Base-by-base conservation (phyloP, 2,113 vertebrate species). In the Clarias magur region DNA sequence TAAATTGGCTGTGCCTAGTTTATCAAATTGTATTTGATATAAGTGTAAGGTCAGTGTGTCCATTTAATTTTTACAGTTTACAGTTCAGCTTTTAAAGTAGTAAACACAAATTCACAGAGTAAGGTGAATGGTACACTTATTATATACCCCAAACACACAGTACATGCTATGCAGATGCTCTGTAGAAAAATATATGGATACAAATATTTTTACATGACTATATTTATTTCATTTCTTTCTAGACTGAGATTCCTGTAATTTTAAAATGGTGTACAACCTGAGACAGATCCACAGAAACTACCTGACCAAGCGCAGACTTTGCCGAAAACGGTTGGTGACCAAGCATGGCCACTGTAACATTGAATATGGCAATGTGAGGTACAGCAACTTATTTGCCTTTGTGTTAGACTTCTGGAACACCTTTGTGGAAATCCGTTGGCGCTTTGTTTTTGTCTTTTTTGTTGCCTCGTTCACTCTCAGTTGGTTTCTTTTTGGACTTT, bases 281-380 rank as follows among this genome's bases (percentile, higher is more conserved):
- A 86, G 21, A 27, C 34, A 82, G 65, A 38, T 82, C 25, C 57
- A 82, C 67, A 70, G 42, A 72, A 86, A 62, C 54, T 86, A 73
- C 56, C 25, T 73, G 65, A 17, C 30, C 54, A 82, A 86, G 38
- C 65, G 56, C 9, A 56, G 17, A 21, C 79, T 62, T 72, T 72
- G 65, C 25, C 78, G 11, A 86, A 86, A 62, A 30, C 85, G 85
- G 5, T 82, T 86, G 67, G 79, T 86, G 56, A 86, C 67, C 16
- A 86, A 86, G 80, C 79, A 86, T 59, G 85, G 85, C 13, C 85
- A 86, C 76, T 86, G 85, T 57, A 86, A 86, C 76, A 86, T 80
- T 30, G 85, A 86, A 73, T 86, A 86, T 62, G 56, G 65, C 59
- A 76, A 76, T 23, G 60, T 87, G 80, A 76, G n/a, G 62, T 83